A percentile compares a stretch with the other conserved stretches of the same genome.
Conservation (phyloP, 2,797 vertebrate genomes). For the Chloroceryle inda region DNA sequence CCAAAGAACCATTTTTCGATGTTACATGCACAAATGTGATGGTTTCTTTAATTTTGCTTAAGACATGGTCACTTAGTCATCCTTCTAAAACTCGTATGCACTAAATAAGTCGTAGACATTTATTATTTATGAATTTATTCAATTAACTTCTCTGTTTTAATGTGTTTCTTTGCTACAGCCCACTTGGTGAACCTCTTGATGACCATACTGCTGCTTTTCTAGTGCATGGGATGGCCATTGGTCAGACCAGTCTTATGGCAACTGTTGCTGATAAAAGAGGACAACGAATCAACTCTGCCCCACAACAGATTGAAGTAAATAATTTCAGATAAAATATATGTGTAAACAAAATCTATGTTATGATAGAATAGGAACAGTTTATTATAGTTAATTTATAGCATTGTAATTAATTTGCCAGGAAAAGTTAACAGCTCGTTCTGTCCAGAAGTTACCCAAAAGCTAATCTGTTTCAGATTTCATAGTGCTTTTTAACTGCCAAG, state of each 20-base stretch:
- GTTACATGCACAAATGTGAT: not conserved
- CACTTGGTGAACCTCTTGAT: slow-evolving; percentile 85
- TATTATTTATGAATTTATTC: not conserved
- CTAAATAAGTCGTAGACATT: not conserved
- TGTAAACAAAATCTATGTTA: not conserved
- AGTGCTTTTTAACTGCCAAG: not conserved
- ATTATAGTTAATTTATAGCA: not conserved
- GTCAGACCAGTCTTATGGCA: slow-evolving; percentile 91
- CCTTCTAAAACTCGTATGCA: not conserved
- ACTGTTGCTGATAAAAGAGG: slow-evolving; percentile 85
- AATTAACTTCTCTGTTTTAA: not conserved
- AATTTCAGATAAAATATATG: not conserved
- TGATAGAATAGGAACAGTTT: not conserved
- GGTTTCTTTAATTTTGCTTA: not conserved
- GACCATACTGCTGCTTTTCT: slow-evolving; percentile 88
- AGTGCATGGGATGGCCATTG: slow-evolving; percentile 87
- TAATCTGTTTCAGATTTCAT: not conserved
- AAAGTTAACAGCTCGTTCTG: not conserved
- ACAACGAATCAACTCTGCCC: slow-evolving; percentile 86
- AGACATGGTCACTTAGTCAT: not conserved
- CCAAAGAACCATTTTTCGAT: not conserved
- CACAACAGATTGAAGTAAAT: slow-evolving; percentile 92
- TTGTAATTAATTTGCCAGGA: not conserved
- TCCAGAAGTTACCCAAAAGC: not conserved
- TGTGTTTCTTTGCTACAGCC: slow-evolving; percentile 74